These are phyloP conservation scores for Labeo rohita DNA, from an alignment of 2,113 vertebrate species.

Conservation along the genomic window DNA sequence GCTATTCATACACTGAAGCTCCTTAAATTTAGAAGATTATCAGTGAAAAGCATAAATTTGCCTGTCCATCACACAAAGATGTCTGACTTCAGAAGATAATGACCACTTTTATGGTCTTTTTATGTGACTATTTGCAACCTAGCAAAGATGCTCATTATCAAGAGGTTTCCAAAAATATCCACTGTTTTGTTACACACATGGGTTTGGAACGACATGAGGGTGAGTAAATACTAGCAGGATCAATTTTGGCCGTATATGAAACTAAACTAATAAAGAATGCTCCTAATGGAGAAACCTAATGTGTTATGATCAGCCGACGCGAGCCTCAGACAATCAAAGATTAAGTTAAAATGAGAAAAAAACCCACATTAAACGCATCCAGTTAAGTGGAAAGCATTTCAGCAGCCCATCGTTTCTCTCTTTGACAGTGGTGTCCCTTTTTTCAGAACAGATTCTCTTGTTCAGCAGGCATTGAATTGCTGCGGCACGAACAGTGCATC, in stretches of 20 bases:
- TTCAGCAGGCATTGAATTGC: slow-evolving; percentile 39
- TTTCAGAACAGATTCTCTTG: slow-evolving; percentile 28
- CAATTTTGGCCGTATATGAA: neutral
- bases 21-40: neutral
- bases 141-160: neutral
- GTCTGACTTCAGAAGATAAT: neutral
- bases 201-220: neutral
- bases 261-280: neutral
- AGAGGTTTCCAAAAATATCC: neutral
- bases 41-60: neutral
- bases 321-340: slow-evolving; percentile 12
- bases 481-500: slow-evolving; percentile 25
- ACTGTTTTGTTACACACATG: neutral
- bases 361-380: neutral
- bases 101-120: neutral
- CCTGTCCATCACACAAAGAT: neutral
- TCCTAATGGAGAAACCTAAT: slow-evolving; percentile 7
- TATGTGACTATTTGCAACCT: neutral
- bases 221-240: neutral
- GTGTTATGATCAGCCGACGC: neutral
- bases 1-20: neutral
- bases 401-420: neutral
- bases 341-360: slow-evolving; percentile 24
- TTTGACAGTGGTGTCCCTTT: slow-evolving; percentile 21
- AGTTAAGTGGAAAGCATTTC: slow-evolving; percentile 20